These are phyloP conservation scores for Sandelia bainsii DNA, from an alignment of 2,797 vertebrate genomes.

Conservation along the genomic window DNA sequence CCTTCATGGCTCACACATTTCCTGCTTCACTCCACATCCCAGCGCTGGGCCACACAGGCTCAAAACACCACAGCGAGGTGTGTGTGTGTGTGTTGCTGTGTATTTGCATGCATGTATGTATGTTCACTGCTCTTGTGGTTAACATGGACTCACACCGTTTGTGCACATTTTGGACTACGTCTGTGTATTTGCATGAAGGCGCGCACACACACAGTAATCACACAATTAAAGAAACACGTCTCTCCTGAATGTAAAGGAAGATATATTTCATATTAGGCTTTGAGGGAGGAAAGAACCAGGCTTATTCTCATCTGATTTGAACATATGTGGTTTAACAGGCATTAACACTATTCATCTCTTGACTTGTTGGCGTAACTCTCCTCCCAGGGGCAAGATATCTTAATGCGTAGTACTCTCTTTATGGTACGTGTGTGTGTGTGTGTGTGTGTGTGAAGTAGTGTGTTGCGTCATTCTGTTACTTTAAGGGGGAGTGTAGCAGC, in stretches of 20 bases:
- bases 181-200: conserved; percentile 6
- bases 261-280: conserved; percentile 47
- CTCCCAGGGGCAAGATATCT: conserved; percentile 74
- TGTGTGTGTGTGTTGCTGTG: conserved; percentile 22
- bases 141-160: conserved; percentile 35
- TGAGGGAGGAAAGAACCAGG: conserved; percentile 51
- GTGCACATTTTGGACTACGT: conserved; percentile 15
- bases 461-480: conserved; percentile 68
- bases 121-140: conserved; percentile 44
- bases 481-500: conserved; percentile 59
- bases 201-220: conserved; percentile 22
- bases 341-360: conserved; percentile 72
- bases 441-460: conserved; percentile 35
- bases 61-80: conserved; percentile 75
- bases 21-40: conserved; percentile 84
- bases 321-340: conserved; percentile 70
- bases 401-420: conserved; percentile 55
- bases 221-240: conserved; percentile 25
- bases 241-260: conserved; percentile 36
- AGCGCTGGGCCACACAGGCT: conserved; percentile 83
- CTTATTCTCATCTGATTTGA: conserved; percentile 64
- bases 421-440: conserved; percentile 18
- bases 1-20: conserved; percentile 90
- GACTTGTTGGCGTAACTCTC: conserved; percentile 55
- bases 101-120: conserved; percentile 51